A percentile compares a stretch with the other conserved stretches of the same genome.
Conservation (phyloP, 2,888 invertebrate genomes). For the Cheilosia soror region DNA sequence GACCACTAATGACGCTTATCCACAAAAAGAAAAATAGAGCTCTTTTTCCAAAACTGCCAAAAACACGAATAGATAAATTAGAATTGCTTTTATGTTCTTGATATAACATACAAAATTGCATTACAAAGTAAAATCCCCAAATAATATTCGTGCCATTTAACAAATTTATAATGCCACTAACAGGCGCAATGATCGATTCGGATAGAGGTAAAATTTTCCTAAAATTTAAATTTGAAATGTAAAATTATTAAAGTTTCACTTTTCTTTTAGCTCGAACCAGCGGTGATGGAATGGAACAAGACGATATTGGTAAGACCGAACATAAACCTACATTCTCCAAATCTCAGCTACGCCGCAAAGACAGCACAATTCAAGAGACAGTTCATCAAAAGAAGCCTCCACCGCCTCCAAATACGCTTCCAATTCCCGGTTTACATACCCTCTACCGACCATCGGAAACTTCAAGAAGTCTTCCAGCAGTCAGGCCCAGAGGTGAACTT, state of each 20-base stretch:
- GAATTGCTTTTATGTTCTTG: background rate
- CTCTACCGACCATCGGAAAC: constrained; percentile 79
- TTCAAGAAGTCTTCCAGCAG: constrained; percentile 82
- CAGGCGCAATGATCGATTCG: constrained; percentile 10
- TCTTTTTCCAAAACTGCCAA: background rate
- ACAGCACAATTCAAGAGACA: constrained; percentile 78
- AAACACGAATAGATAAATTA: constrained; percentile 13
- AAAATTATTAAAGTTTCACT: background rate
- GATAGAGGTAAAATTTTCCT: constrained; percentile 47
- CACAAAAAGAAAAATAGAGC: constrained; percentile 25
- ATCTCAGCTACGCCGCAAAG: constrained; percentile 77
- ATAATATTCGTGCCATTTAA: constrained; percentile 8
- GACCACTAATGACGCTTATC: constrained; percentile 13
- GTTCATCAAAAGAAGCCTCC: constrained; percentile 76
- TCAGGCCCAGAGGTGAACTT: constrained; percentile 85
- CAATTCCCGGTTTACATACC: constrained; percentile 80
- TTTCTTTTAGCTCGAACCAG: constrained; percentile 85
- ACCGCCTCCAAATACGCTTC: constrained; percentile 62
- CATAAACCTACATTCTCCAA: constrained; percentile 78
- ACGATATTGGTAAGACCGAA: constrained; percentile 79
- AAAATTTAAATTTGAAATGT: background rate
- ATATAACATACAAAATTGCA: background rate
- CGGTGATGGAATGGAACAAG: constrained; percentile 92
- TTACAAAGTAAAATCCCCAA: background rate
- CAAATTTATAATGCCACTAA: constrained; percentile 34